phyloP scores from a whole-genome alignment of 2,113 vertebrate species.

The Macroglossus sobrinus region DNA sequence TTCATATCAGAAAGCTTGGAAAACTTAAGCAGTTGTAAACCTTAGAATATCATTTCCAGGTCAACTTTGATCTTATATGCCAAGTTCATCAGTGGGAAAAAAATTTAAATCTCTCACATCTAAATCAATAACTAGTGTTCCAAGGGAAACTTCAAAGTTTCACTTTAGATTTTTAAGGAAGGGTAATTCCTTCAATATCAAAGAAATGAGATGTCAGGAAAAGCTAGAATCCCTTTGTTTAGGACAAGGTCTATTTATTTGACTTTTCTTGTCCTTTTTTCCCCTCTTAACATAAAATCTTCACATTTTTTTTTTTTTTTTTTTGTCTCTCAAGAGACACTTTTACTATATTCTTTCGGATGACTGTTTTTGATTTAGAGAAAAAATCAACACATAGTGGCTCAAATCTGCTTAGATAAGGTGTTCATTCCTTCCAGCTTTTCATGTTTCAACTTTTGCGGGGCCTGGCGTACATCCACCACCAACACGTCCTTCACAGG shows the following conservation, averaged over 20 bases:
- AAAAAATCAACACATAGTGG: constrained; percentile 50
- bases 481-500: constrained; percentile 90
- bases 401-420: constrained; percentile 60
- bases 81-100: constrained; percentile 10
- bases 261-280: neutral
- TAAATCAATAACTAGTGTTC: constrained; percentile 53
- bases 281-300: neutral
- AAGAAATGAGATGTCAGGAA: constrained; percentile 36
- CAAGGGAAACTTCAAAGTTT: constrained; percentile 55
- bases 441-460: constrained; percentile 94
- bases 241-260: neutral
- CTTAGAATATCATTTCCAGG: constrained; percentile 49
- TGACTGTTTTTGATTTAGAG: constrained; percentile 71
- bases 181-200: constrained; percentile 49
- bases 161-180: constrained; percentile 53
- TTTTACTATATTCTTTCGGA: constrained; percentile 67
- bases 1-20: constrained; percentile 37
- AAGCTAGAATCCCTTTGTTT: constrained; percentile 54
- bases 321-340: constrained; percentile 26
- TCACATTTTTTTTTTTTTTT: neutral
- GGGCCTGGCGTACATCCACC: constrained; percentile 91
- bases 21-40: constrained; percentile 49
- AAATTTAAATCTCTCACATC: constrained; percentile 55
- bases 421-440: constrained; percentile 83
- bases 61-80: constrained; percentile 64